Percentiles rank a stretch among this genome's conserved stretches.
Conservation (phyloP, 1,140 invertebrate genomes). For the Dinothrombium tinctorium region DNA sequence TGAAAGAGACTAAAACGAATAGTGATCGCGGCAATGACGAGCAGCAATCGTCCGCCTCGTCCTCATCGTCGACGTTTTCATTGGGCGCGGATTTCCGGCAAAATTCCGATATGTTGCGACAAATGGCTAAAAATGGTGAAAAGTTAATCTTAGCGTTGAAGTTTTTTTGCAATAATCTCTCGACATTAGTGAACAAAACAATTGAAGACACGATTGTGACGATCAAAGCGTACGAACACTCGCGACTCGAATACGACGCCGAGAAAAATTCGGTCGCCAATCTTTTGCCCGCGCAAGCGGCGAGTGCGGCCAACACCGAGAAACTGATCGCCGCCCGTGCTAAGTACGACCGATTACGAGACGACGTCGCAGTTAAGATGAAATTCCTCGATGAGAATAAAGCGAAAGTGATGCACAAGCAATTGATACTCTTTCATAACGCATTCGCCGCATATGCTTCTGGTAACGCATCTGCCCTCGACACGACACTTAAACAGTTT, state of each 20-base stretch:
- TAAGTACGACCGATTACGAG: conserved; percentile 67
- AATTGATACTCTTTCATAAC: conserved; percentile 79
- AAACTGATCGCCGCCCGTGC: conserved; percentile 18
- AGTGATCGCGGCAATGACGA: too few species aligned
- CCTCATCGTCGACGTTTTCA: neutral
- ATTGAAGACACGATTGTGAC: conserved; percentile 88
- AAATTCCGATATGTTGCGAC: conserved; percentile 81
- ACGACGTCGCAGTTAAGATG: conserved; percentile 81
- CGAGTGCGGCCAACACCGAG: conserved; percentile 20
- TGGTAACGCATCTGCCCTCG: conserved; percentile 40
- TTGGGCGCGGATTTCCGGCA: conserved; percentile 81
- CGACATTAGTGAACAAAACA: conserved; percentile 83
- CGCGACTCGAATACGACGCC: conserved; percentile 87
- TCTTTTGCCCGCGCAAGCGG: conserved; percentile 22
- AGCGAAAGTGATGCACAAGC: conserved; percentile 76
- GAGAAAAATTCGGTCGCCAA: conserved; percentile 37
- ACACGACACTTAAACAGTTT: conserved; percentile 86
- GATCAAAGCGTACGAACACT: conserved; percentile 70
- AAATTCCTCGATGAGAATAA: conserved; percentile 89
- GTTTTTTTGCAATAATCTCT: conserved; percentile 84
- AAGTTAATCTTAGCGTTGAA: conserved; percentile 59
- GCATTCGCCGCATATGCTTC: conserved; percentile 88
- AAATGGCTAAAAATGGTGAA: conserved; percentile 79
- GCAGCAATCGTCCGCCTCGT: too few species aligned
- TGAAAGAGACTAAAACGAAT: conserved; percentile 7